phyloP scores from a whole-genome alignment of 2,113 vertebrate genomes.

The Lophura nycthemera region DNA sequence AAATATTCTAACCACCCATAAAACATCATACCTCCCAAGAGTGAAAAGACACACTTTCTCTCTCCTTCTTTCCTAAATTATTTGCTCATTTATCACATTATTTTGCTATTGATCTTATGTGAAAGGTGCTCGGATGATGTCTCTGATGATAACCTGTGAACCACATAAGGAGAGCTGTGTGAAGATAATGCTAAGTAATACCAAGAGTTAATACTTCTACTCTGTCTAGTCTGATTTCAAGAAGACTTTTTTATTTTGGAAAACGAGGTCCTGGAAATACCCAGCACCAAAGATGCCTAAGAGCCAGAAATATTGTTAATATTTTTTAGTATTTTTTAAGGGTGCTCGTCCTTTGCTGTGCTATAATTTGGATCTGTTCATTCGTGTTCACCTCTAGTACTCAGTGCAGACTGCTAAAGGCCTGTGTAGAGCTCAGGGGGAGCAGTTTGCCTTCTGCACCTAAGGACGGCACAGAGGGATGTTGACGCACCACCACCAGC shows the following conservation, averaged over 20 bases:
- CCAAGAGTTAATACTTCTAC: background rate
- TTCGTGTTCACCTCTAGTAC: background rate
- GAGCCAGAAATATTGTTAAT: background rate
- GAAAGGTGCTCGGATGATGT: background rate
- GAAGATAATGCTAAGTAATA: background rate
- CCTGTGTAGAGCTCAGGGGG: background rate
- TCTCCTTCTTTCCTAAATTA: background rate
- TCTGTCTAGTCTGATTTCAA: background rate
- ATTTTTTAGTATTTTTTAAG: background rate
- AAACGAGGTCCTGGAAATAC: background rate
- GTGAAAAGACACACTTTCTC: background rate
- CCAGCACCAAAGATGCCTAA: background rate
- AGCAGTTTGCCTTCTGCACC: background rate
- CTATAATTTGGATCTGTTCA: background rate
- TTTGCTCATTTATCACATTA: background rate
- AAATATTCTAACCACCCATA: slow-evolving; percentile 45
- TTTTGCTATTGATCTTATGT: background rate
- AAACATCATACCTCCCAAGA: background rate
- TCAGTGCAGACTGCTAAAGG: rapidly evolving
- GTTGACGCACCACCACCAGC: background rate
- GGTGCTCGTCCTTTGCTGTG: background rate
- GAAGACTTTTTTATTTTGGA: background rate
- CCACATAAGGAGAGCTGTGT: background rate
- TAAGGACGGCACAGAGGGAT: background rate
- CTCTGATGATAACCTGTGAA: background rate